These are phyloP conservation scores for Magallana ariakensis DNA, from an alignment of 1,140 invertebrate genomes.

Conservation along the genomic window DNA sequence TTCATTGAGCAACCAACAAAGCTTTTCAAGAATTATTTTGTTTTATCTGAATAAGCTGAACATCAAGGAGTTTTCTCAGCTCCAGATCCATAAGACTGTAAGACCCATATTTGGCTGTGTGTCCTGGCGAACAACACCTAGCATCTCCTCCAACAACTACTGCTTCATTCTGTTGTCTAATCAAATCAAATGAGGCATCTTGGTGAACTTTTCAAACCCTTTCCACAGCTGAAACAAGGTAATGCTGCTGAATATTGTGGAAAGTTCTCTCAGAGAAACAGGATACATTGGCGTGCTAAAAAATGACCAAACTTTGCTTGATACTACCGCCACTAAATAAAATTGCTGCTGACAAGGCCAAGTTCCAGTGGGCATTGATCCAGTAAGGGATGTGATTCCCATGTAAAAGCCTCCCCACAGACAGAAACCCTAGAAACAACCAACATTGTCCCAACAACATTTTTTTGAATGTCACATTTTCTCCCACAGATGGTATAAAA, in stretches of 20 bases:
- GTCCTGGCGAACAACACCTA: slow-evolving; percentile 21
- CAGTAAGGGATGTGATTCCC: too few species aligned
- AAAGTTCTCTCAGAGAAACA: neutral
- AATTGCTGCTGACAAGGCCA: too few species aligned
- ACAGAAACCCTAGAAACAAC: too few species aligned
- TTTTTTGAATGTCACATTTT: too few species aligned
- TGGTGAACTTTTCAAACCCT: neutral
- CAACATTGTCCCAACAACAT: too few species aligned
- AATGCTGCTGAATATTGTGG: too few species aligned
- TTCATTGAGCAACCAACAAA: neutral
- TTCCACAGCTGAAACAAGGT: neutral
- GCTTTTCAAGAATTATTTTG: neutral
- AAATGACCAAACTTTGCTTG: too few species aligned
- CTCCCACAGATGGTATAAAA: too few species aligned
- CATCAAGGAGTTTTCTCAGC: neutral
- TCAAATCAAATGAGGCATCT: neutral
- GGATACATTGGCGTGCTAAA: neutral
- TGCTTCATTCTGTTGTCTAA: neutral
- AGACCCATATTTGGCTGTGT: slow-evolving; percentile 16
- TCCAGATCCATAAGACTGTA: slow-evolving; percentile 20
- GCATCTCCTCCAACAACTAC: slow-evolving; percentile 22
- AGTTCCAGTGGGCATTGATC: too few species aligned
- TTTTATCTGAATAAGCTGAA: neutral
- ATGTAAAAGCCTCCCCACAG: too few species aligned
- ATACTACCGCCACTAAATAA: too few species aligned